Evolutionary conservation across 2,888 invertebrate genomes (phyloP).

Genomic region (Autographa gamma): DNA sequence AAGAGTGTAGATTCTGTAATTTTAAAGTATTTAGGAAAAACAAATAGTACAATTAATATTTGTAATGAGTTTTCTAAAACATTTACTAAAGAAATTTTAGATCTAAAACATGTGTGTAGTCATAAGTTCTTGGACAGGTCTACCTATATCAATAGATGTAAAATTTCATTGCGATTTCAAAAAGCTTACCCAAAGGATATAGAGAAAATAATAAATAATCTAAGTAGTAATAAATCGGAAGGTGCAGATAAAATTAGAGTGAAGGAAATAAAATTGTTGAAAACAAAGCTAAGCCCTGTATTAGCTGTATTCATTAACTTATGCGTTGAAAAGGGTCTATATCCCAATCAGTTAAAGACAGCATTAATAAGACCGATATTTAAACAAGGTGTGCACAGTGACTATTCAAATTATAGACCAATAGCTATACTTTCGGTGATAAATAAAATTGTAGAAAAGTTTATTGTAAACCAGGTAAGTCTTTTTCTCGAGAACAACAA

Average conservation of each 20-base stretch:
- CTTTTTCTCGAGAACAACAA: constrained; percentile 1
- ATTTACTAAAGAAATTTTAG: constrained; percentile 21
- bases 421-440: constrained; percentile 16
- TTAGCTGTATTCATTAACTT: constrained; percentile 18
- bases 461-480: constrained; percentile 9
- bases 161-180: constrained; percentile 11
- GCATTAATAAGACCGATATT: not conserved
- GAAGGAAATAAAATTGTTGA: constrained; percentile 16
- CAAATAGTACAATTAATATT: constrained; percentile 9
- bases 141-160: constrained; percentile 6
- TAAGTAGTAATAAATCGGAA: constrained; percentile 14
- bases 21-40: constrained; percentile 13
- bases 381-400: not conserved
- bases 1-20: constrained; percentile 13
- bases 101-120: constrained; percentile 13
- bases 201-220: constrained; percentile 6
- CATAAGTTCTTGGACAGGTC: constrained; percentile 17
- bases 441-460: constrained; percentile 18
- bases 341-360: constrained; percentile 11
- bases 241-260: constrained; percentile 16
- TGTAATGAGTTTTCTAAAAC: constrained; percentile 16
- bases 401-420: constrained; percentile 20
- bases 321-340: constrained; percentile 14
- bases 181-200: constrained; percentile 14
- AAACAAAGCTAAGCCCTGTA: not conserved